Base-by-base conservation (phyloP, 2,797 vertebrate genomes). In the Phalanger gymnotis region DNA sequence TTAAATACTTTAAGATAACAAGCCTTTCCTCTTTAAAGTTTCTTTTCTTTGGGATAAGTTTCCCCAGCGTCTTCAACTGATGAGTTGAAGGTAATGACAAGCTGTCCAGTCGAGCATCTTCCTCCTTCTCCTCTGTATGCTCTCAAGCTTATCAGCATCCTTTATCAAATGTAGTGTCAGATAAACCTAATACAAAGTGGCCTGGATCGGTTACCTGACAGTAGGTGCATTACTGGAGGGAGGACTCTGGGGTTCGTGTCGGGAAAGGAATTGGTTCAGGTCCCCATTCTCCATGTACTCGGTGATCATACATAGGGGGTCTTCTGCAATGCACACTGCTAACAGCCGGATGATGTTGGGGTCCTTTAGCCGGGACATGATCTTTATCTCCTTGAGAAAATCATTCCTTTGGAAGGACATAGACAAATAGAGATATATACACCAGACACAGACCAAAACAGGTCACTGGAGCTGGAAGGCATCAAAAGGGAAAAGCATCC, bases 201-300 rank as follows among this genome's bases (percentile, higher is more conserved):
- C 31, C 11, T 4, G 27, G 0, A 2, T 54, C 3, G 9, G 55
- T 97, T 98, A 99, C 99, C 99, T 99, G 98, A 99, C 98, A 0
- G 99, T 99, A 54, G 99, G 98, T 0, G 96, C 92, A 0, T 98
- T 99, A 96, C 98, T 2, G 0, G 93, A 31, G 0, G 55, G 0
- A 30, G 96, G 53, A 61, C 47, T 54, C 58, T 99, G 99, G 0
- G 99, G 99, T 93, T 99, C 99, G 0, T 99, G 99, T 31, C 99
- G 99, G 96, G 99, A 99, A 96, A 99, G 99, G 98, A 99, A 99
- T 98, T 99, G 99, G 97, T 99, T 99, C 98, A 99, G 99, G 96
- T 99, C 99, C 53, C 99, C 99, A 0, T 99, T 99, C 98, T 99
- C 99, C 99, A 99, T 99, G 99, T 99, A 99, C 97, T 99, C 99